Conservation (phyloP, 2,797 vertebrate species). For the Gymnoscopelus braueri region DNA sequence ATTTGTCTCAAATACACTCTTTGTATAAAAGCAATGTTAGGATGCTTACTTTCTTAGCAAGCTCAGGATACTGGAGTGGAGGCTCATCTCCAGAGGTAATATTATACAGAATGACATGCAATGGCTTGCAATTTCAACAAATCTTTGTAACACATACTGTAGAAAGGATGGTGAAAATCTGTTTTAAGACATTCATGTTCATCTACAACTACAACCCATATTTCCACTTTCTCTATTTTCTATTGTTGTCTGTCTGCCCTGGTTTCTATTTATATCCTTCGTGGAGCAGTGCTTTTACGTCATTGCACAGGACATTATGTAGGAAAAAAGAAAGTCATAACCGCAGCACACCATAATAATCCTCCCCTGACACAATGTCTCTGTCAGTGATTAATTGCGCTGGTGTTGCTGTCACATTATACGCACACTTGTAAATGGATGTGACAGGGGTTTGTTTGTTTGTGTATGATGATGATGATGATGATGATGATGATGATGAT, state of each 20-base stretch:
- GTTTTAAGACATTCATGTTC: no score
- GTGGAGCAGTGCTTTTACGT: conserved; percentile 43
- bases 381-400: conserved; percentile 39
- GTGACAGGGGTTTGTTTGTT: neutral
- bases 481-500: neutral
- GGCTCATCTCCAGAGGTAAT: no score
- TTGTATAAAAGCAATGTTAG: no score
- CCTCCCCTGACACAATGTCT: conserved; percentile 12
- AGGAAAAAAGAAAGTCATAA: conserved; percentile 27
- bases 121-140: no score
- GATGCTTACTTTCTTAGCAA: no score
- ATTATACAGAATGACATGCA: no score
- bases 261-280: conserved; percentile 65
- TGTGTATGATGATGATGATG: no score
- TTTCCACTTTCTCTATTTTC: conserved; percentile 7
- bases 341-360: conserved; percentile 42
- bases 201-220: no score
- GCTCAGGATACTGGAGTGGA: no score
- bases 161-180: no score
- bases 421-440: neutral
- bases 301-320: conserved; percentile 27
- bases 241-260: conserved; percentile 47
- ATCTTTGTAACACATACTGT: no score
- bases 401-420: conserved; percentile 40
- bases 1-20: no score